These are phyloP conservation scores for Dolichopus griseipennis DNA, from an alignment of 2,888 invertebrate species.

Conservation along the genomic window DNA sequence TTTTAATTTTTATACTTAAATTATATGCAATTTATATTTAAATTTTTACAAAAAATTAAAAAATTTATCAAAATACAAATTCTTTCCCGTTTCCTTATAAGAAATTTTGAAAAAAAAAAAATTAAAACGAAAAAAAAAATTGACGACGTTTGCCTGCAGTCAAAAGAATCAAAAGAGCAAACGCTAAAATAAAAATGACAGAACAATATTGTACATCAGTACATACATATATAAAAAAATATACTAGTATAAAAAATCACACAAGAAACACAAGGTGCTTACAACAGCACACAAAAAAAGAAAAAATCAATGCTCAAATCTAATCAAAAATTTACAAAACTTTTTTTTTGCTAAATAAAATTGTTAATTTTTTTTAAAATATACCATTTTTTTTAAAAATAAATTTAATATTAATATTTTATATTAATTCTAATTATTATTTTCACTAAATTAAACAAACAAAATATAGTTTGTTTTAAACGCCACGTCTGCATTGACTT, in stretches of 20 bases:
- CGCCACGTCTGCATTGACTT: slow-evolving; percentile 1
- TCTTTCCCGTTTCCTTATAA: neutral
- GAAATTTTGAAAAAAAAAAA: neutral
- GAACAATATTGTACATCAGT: neutral
- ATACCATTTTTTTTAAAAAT: neutral
- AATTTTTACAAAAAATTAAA: neutral
- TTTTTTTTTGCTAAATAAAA: neutral
- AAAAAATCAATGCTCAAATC: neutral
- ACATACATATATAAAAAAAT: too few relatives aligned
- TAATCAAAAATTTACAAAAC: neutral
- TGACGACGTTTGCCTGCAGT: neutral
- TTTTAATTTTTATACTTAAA: neutral
- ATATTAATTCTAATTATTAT: neutral
- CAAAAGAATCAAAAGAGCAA: neutral
- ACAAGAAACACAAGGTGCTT: neutral
- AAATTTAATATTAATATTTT: neutral
- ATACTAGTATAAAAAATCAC: too few relatives aligned
- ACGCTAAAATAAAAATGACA: neutral
- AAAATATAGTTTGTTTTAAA: too few relatives aligned
- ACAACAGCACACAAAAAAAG: too few relatives aligned
- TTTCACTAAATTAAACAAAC: neutral
- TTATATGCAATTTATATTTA: neutral
- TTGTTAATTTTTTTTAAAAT: neutral
- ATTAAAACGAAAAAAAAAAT: neutral
- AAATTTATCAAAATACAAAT: neutral